Conservation (phyloP, 1,140 invertebrate genomes). For the Ceratina calcarata region DNA sequence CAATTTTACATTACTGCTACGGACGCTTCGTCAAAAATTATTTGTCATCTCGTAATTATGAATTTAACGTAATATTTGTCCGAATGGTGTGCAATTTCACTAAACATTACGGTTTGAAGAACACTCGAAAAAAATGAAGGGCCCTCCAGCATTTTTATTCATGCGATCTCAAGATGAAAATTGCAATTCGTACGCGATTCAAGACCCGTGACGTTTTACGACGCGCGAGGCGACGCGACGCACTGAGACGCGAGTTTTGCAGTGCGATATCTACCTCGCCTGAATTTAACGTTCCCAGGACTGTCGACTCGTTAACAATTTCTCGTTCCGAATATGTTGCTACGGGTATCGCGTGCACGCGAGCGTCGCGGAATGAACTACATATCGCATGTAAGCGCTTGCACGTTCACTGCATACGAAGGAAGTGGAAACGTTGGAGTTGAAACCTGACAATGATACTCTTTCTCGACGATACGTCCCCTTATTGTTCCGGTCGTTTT, state of each 20-base stretch:
- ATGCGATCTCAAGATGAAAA: neutral
- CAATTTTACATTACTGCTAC: too few relatives aligned
- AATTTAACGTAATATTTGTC: too few relatives aligned
- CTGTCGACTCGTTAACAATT: slow-evolving; percentile 28
- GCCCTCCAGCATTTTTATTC: neutral
- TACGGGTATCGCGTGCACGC: neutral
- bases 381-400: slow-evolving; percentile 13
- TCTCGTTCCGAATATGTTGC: neutral
- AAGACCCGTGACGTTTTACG: too few relatives aligned
- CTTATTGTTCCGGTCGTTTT: too few relatives aligned
- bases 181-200: too few relatives aligned
- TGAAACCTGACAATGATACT: neutral
- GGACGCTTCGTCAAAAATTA: too few relatives aligned
- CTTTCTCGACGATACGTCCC: neutral
- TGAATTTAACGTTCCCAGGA: slow-evolving; percentile 1
- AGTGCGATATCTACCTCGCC: neutral
- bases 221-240: too few relatives aligned
- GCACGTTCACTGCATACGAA: neutral
- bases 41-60: too few relatives aligned
- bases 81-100: neutral
- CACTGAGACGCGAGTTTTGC: neutral
- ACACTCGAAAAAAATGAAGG: neutral
- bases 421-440: neutral
- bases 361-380: neutral
- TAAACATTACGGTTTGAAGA: neutral